Evolutionary conservation across 1,140 invertebrate genomes (phyloP), one percentile per base, ranked within the genome.

Genomic region (Sitophilus oryzae): DNA sequence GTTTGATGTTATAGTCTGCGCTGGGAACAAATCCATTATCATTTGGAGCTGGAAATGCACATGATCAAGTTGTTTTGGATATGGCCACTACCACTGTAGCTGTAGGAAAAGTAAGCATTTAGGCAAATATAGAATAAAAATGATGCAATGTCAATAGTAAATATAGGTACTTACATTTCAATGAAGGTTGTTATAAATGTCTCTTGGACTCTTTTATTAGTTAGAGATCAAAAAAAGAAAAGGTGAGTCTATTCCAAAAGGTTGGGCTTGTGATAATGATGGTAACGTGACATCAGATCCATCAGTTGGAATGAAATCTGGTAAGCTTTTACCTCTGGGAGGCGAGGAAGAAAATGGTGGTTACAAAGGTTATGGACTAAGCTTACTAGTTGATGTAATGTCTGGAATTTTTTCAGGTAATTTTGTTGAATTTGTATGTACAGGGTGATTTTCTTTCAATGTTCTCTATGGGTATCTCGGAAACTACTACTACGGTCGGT

Each of bases 81-180:
- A 91, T 91, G 88, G 92, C 94, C 0, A 95, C 93, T 1, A 89
- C 91, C 0, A 81, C 89, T 0, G 92, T 91, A 0, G 86, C 88
- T 21, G 74, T 88, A 43, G 88, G 89, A 56, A 91, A 90, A 74
- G 84, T 86, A 72, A 58, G 11, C 45, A 16, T 40, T 30, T 30
- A 6, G 11, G 5, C 25, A 30, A 6, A 11, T 30, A 30, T 30
- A 5, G 11, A 30, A 30, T 5, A 19, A 9, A 3, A 6, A 20
- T 42, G 5, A 14, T 18, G n/a, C n/a, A n/a, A n/a, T n/a, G n/a
- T n/a, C n/a, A n/a, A n/a, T n/a, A n/a, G n/a, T n/a, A n/a, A n/a
- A n/a, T n/a, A n/a, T 18, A 42, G 14, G 6, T 18, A 18, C 8
- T 18, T 18, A 42, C 5, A n/a, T 19, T n/a, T n/a, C n/a, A n/a